Evolutionary conservation across 2,888 invertebrate species (phyloP).

Genomic region (Polylopha cassiicola): DNA sequence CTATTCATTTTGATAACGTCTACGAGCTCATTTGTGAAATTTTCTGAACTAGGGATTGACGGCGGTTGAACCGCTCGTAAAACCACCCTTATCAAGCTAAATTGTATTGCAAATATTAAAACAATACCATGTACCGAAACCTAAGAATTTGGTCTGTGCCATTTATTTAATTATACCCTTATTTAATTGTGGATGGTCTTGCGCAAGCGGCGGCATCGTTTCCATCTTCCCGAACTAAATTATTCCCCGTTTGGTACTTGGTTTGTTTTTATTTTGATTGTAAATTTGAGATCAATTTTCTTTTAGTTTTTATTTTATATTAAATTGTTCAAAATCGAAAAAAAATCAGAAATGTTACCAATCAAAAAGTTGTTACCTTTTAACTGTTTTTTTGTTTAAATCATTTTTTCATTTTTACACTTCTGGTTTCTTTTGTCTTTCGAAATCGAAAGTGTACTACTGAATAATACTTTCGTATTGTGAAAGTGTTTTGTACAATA

Average conservation of each 20-base stretch:
- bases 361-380: conserved; percentile 43
- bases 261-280: conserved; percentile 57
- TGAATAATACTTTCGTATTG: conserved; percentile 65
- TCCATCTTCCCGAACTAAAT: conserved; percentile 56
- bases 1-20: too few species aligned
- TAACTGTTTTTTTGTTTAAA: conserved; percentile 36
- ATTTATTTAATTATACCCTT: conserved; percentile 71
- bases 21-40: too few species aligned
- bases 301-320: conserved; percentile 37
- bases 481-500: conserved; percentile 71
- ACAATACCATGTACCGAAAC: conserved; percentile 66
- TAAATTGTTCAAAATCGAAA: conserved; percentile 36
- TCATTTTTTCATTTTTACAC: conserved; percentile 33
- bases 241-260: conserved; percentile 68
- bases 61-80: too few species aligned
- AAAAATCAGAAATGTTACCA: conserved; percentile 56
- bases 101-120: conserved; percentile 49
- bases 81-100: conserved; percentile 52
- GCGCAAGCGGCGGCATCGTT: conserved; percentile 48
- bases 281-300: conserved; percentile 52
- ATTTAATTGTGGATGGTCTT: conserved; percentile 60
- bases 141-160: conserved; percentile 70
- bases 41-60: too few species aligned
- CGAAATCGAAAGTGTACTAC: conserved; percentile 35
- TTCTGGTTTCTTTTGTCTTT: conserved; percentile 33